Conservation (phyloP, 1,140 invertebrate species). For the Papilio xuthus region DNA sequence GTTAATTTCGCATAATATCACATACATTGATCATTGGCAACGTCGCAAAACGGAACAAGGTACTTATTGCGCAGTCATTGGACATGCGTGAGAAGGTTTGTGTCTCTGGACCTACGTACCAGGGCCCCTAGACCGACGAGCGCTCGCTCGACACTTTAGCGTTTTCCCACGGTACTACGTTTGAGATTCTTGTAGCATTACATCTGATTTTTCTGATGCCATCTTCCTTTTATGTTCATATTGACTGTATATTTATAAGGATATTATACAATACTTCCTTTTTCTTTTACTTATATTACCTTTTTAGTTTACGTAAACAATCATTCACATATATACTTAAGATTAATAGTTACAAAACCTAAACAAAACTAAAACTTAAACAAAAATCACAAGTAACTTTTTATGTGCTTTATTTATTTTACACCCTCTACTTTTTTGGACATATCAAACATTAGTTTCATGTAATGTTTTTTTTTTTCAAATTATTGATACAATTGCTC, state of each 20-base stretch:
- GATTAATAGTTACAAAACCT: no score
- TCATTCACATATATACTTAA: no score
- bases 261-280: conserved; percentile 1
- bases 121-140: conserved; percentile 1
- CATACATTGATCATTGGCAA: conserved; percentile 34
- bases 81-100: conserved; percentile 25
- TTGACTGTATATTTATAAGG: conserved; percentile 15
- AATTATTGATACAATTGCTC: no score
- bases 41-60: conserved; percentile 29
- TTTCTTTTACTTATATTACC: not conserved
- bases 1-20: conserved; percentile 30
- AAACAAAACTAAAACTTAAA: no score
- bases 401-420: no score
- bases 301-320: not conserved
- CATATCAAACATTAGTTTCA: no score
- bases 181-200: conserved; percentile 35
- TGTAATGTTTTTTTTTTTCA: no score
- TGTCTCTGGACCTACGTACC: not conserved
- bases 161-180: conserved; percentile 34
- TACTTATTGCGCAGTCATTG: conserved; percentile 28
- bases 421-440: no score
- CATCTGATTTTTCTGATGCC: conserved; percentile 33
- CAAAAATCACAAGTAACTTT: not conserved
- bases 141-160: not conserved
- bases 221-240: conserved; percentile 17